Conservation (phyloP, 2,797 vertebrate genomes). For the Pteronotus mesoamericanus region DNA sequence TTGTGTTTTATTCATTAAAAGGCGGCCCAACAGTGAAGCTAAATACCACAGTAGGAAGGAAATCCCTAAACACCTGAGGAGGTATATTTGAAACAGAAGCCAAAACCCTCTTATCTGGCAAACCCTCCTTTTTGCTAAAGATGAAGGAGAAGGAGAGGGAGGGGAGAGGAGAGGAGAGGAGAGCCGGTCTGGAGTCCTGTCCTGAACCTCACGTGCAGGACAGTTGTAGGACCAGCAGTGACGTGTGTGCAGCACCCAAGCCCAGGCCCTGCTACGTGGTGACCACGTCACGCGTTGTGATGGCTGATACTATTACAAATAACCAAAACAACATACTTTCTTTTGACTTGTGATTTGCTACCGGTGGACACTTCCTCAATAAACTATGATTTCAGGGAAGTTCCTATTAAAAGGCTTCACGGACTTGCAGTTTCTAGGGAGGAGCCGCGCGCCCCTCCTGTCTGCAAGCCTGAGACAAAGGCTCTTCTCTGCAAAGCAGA, state of each 20-base stretch:
- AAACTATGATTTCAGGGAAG: not conserved
- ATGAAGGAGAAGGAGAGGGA: not conserved
- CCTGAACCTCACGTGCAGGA: not conserved
- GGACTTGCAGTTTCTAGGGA: not conserved
- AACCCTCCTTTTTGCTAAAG: not conserved
- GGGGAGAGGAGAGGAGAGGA: not conserved
- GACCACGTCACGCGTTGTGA: not conserved
- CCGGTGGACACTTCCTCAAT: not conserved
- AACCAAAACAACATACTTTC: not conserved
- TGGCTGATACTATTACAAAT: not conserved
- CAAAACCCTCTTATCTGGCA: not conserved
- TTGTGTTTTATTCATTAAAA: constrained; percentile 75
- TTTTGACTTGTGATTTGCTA: not conserved
- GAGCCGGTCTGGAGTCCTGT: not conserved
- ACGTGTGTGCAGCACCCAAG: accelerated
- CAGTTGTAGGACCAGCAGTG: not conserved
- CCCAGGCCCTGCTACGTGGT: not conserved
- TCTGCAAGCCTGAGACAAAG: not conserved
- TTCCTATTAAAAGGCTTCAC: not conserved
- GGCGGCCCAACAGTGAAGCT: constrained; percentile 45
- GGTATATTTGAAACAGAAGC: constrained; percentile 15
- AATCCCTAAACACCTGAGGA: constrained; percentile 35
- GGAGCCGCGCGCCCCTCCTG: not conserved
- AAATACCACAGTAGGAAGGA: constrained; percentile 8
- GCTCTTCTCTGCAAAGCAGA: not conserved